phyloP scores from a whole-genome alignment of 2,797 vertebrate genomes.

The Platalea minor region DNA sequence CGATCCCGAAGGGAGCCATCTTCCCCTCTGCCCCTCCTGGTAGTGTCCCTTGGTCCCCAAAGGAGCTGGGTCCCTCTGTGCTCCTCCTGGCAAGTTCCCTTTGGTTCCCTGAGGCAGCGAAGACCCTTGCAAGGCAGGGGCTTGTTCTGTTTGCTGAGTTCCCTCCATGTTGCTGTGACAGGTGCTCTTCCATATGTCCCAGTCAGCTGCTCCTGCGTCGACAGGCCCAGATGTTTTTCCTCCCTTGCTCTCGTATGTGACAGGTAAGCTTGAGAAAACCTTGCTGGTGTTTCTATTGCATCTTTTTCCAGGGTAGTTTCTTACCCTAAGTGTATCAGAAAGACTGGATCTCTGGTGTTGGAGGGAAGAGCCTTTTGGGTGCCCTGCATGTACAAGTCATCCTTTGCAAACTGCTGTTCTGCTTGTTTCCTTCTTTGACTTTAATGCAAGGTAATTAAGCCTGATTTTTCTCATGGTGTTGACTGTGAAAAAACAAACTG shows the following conservation, averaged over 20 bases:
- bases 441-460: not conserved
- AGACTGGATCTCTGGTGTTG: accelerated
- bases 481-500: not conserved
- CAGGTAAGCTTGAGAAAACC: not conserved
- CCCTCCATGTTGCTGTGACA: not conserved
- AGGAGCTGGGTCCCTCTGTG: not conserved
- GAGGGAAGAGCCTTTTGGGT: not conserved
- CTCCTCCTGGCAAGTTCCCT: not conserved
- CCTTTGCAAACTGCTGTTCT: not conserved
- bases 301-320: not conserved
- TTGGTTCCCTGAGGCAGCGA: not conserved
- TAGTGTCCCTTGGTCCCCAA: not conserved
- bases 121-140: not conserved
- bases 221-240: accelerated
- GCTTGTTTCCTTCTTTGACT: not conserved
- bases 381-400: not conserved
- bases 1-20: not conserved
- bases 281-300: not conserved
- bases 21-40: not conserved
- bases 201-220: not conserved
- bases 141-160: not conserved
- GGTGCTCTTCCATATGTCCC: not conserved
- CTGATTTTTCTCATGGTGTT: not conserved
- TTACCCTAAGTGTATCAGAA: not conserved
- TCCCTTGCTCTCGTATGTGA: not conserved